phyloP scores from a whole-genome alignment of 2,888 invertebrate genomes.

The Hymenopus coronatus region DNA sequence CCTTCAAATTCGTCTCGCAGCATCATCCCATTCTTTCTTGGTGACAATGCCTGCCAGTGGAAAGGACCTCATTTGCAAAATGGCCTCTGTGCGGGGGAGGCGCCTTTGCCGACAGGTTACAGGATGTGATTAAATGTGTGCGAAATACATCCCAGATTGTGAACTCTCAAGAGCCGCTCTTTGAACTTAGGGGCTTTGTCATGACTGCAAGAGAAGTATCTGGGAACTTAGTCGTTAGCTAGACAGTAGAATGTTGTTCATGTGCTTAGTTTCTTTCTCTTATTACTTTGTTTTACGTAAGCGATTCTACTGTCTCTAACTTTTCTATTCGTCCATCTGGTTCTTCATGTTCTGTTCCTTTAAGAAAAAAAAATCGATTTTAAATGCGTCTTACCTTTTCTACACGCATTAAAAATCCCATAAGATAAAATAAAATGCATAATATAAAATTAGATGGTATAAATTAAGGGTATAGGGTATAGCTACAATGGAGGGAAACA shows the following conservation, averaged over 20 bases:
- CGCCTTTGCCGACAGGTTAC: not conserved
- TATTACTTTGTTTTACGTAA: not conserved
- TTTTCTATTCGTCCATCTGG: not conserved
- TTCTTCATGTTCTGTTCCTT: not conserved
- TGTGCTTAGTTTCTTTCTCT: not conserved
- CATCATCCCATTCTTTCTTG: not conserved
- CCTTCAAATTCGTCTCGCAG: not conserved
- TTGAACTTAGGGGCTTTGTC: not conserved
- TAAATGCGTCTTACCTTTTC: too few relatives aligned
- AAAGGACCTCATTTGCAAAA: not conserved
- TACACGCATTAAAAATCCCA: too few relatives aligned
- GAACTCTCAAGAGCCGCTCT: not conserved
- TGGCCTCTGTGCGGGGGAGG: not conserved
- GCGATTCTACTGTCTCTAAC: not conserved
- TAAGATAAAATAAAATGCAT: too few relatives aligned
- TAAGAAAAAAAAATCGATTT: too few relatives aligned
- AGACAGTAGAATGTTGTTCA: not conserved
- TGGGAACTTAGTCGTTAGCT: not conserved
- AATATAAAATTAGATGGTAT: too few relatives aligned
- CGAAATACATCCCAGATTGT: not conserved
- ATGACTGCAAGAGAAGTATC: not conserved
- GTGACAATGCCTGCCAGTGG: not conserved
- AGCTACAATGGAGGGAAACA: too few relatives aligned
- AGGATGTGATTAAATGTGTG: not conserved
- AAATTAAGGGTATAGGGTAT: too few relatives aligned